Conservation (phyloP, 2,888 invertebrate genomes). For the Polylopha cassiicola region DNA sequence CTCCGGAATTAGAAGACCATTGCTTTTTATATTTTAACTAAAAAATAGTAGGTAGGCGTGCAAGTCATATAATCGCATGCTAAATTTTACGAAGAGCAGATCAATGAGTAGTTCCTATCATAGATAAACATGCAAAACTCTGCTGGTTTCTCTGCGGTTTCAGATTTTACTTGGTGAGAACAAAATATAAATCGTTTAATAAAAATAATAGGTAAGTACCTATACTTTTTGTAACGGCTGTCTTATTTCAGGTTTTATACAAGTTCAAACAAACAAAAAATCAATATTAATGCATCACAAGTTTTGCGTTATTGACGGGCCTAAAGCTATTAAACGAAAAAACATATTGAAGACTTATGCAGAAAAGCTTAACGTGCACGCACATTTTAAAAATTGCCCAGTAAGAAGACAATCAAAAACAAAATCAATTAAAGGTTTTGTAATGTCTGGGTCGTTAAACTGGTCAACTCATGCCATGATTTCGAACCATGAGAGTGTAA, state of each 20-base stretch:
- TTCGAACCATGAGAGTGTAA: conserved; percentile 83
- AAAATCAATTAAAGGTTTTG: conserved; percentile 56
- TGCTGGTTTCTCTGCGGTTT: too few relatives aligned
- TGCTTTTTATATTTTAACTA: too few relatives aligned
- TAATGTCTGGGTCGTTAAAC: conserved; percentile 85
- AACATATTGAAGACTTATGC: conserved; percentile 54
- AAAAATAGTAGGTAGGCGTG: too few relatives aligned
- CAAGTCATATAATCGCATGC: too few relatives aligned
- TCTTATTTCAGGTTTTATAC: conserved; percentile 60
- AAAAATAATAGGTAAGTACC: conserved; percentile 6
- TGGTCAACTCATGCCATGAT: conserved; percentile 85
- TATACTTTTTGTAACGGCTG: conserved; percentile 5
- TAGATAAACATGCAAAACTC: too few relatives aligned
- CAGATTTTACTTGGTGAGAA: too few relatives aligned
- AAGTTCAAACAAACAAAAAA: conserved; percentile 66
- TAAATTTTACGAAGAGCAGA: too few relatives aligned
- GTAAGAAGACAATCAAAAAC: conserved; percentile 38
- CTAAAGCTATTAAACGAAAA: conserved; percentile 62
- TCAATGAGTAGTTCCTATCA: too few relatives aligned
- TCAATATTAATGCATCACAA: conserved; percentile 88
- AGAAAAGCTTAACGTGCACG: conserved; percentile 62
- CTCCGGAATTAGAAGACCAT: too few relatives aligned
- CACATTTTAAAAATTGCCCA: conserved; percentile 39
- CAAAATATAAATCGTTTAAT: conserved; percentile 4
- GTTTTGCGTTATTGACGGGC: conserved; percentile 82